These are phyloP conservation scores for Enteromius treurensis DNA, from an alignment of 2,797 vertebrate species.

Conservation along the genomic window DNA sequence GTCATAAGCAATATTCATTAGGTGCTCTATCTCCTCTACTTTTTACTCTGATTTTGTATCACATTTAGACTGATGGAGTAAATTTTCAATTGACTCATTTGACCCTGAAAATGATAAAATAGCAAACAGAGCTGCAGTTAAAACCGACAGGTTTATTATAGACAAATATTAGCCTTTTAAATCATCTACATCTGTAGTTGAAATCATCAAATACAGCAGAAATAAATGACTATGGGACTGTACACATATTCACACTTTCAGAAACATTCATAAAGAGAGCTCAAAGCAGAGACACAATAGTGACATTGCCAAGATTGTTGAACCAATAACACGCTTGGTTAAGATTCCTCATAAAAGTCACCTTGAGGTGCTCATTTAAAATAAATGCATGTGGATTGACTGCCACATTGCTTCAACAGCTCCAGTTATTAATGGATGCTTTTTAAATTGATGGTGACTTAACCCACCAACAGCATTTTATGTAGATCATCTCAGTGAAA, in stretches of 20 bases:
- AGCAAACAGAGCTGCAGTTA: conserved; percentile 4
- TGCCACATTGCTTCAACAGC: conserved; percentile 1
- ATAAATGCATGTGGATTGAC: conserved; percentile 18
- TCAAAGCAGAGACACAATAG: conserved; percentile 6
- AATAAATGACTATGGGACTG: background rate
- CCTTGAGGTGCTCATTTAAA: conserved; percentile 21
- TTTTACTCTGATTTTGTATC: conserved; percentile 1
- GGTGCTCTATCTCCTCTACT: background rate
- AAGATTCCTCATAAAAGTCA: conserved; percentile 27
- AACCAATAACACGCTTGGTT: conserved; percentile 38
- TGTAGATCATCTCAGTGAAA: background rate
- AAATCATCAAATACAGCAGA: background rate
- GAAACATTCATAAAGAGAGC: conserved; percentile 18
- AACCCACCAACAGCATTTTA: background rate
- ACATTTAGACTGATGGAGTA: background rate
- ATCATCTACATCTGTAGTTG: background rate
- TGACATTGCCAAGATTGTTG: conserved; percentile 14
- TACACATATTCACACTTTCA: background rate
- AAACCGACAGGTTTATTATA: background rate
- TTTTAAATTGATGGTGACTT: background rate
- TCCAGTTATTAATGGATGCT: conserved; percentile 1
- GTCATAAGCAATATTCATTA: conserved; percentile 12
- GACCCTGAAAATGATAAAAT: conserved; percentile 32
- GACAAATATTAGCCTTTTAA: background rate
- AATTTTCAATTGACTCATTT: conserved; percentile 19